These are phyloP conservation scores for Euura saliciscinereae DNA, from an alignment of 1,140 invertebrate species.

Conservation along the genomic window DNA sequence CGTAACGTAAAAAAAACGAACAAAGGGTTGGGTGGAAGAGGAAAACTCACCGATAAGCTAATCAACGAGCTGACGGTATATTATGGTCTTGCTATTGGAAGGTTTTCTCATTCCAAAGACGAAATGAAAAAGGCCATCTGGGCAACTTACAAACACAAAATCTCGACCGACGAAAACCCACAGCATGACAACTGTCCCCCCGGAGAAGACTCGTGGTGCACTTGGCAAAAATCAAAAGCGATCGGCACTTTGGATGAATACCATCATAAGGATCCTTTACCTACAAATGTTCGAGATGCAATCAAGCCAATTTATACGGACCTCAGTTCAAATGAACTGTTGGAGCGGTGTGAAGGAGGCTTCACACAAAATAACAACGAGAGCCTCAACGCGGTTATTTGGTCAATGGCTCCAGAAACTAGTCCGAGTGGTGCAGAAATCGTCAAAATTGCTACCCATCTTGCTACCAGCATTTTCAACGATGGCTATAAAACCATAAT, in stretches of 20 bases:
- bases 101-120: slow-evolving; percentile 17
- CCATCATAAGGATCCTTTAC: slow-evolving; percentile 20
- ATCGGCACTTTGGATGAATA: slow-evolving; percentile 25
- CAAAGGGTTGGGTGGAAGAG: slow-evolving; percentile 24
- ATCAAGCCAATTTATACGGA: slow-evolving; percentile 27
- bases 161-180: slow-evolving; percentile 22
- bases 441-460: slow-evolving; percentile 21
- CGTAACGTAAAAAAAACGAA: no score
- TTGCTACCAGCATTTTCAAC: slow-evolving; percentile 20
- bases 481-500: no score
- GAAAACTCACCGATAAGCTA: slow-evolving; percentile 26
- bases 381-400: slow-evolving; percentile 31
- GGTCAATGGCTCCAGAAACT: slow-evolving; percentile 30
- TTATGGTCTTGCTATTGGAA: slow-evolving; percentile 33
- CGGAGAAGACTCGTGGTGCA: slow-evolving; percentile 38
- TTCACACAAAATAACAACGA: slow-evolving; percentile 36
- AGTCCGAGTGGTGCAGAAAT: slow-evolving; percentile 16
- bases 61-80: slow-evolving; percentile 30
- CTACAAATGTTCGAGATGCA: slow-evolving; percentile 22
- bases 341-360: slow-evolving; percentile 30
- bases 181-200: slow-evolving; percentile 29
- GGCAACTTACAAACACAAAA: slow-evolving; percentile 26
- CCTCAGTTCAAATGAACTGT: slow-evolving; percentile 24
- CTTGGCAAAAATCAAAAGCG: slow-evolving; percentile 35
- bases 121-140: slow-evolving; percentile 28